Conservation (phyloP, 1,140 invertebrate genomes). For the Drosophila truncata region DNA sequence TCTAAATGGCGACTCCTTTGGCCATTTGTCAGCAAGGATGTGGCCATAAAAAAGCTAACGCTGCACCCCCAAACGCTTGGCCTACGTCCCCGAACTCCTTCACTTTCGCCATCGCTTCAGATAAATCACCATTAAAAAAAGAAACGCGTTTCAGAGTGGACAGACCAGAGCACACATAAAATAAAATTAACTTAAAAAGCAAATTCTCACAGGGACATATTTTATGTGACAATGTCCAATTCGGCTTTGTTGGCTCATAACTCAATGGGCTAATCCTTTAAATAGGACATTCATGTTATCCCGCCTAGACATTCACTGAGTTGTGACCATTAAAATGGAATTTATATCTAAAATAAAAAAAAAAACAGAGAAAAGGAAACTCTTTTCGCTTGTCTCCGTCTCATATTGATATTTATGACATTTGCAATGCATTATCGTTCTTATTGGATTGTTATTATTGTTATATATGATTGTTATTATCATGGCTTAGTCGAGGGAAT, state of each 20-base stretch:
- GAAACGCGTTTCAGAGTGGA: slow-evolving; percentile 55
- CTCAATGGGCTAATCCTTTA: slow-evolving; percentile 81
- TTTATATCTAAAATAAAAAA: slow-evolving; percentile 67
- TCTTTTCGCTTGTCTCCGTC: slow-evolving; percentile 53
- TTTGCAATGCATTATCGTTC: slow-evolving; percentile 77
- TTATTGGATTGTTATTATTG: slow-evolving; percentile 70
- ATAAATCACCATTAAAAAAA: slow-evolving; percentile 84
- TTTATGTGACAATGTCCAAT: slow-evolving; percentile 64
- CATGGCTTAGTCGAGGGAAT: background rate
- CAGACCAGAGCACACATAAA: slow-evolving; percentile 62
- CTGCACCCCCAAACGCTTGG: background rate
- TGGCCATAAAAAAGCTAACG: slow-evolving; percentile 73
- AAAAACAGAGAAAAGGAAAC: slow-evolving; percentile 8
- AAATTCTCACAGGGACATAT: slow-evolving; percentile 71
- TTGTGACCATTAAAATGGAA: slow-evolving; percentile 80
- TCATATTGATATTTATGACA: slow-evolving; percentile 83
- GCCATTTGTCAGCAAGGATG: slow-evolving; percentile 81
- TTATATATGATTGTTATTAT: slow-evolving; percentile 35
- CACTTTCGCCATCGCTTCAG: slow-evolving; percentile 9
- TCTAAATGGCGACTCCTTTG: slow-evolving; percentile 56
- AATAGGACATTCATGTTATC: slow-evolving; percentile 84
- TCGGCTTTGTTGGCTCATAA: slow-evolving; percentile 68
- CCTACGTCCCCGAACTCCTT: slow-evolving; percentile 28
- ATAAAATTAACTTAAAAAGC: slow-evolving; percentile 85
- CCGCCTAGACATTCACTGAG: slow-evolving; percentile 48